Percentiles rank a stretch among this genome's conserved stretches.
Evolutionary conservation across 2,113 vertebrate genomes (phyloP).

Genomic region (Euleptes europaea): DNA sequence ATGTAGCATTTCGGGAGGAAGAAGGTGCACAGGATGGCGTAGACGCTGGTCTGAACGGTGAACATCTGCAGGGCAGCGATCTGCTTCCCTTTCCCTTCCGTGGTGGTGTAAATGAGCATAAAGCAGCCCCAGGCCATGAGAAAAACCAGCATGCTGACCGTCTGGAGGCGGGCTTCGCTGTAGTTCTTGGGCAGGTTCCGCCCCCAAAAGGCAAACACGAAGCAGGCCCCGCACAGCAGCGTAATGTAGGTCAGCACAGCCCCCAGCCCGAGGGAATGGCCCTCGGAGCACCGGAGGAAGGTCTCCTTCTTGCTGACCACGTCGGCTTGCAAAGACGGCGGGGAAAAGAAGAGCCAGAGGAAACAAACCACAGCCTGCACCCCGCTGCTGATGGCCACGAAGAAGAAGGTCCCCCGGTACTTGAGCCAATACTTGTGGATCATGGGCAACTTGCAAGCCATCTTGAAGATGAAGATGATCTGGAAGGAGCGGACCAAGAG

Average conservation of each 20-base stretch:
- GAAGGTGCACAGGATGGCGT: background rate
- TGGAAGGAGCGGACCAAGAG: slow-evolving; percentile 16
- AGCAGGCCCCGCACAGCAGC: background rate
- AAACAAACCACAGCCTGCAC: background rate
- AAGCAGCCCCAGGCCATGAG: slow-evolving; percentile 21
- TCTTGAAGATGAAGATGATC: background rate
- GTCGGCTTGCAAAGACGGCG: background rate
- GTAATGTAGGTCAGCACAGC: background rate
- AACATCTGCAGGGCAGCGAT: slow-evolving; percentile 13
- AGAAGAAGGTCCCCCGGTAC: background rate
- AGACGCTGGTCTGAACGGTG: background rate
- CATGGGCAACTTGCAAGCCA: slow-evolving; percentile 17
- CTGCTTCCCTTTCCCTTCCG: background rate
- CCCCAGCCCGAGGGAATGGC: background rate
- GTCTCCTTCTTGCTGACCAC: background rate
- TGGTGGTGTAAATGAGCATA: background rate
- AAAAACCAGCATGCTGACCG: background rate
- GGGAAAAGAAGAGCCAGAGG: background rate
- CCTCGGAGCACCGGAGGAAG: slow-evolving; percentile 4
- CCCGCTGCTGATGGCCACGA: background rate
- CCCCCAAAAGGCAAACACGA: slow-evolving; percentile 19
- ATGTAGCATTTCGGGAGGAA: background rate
- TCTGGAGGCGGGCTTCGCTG: slow-evolving; percentile 15
- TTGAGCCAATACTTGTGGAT: slow-evolving; percentile 21
- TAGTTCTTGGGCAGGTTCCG: slow-evolving; percentile 26